phyloP scores from a whole-genome alignment of 64 coral and sea anemone species.

The Pachyseris speciosa region DNA sequence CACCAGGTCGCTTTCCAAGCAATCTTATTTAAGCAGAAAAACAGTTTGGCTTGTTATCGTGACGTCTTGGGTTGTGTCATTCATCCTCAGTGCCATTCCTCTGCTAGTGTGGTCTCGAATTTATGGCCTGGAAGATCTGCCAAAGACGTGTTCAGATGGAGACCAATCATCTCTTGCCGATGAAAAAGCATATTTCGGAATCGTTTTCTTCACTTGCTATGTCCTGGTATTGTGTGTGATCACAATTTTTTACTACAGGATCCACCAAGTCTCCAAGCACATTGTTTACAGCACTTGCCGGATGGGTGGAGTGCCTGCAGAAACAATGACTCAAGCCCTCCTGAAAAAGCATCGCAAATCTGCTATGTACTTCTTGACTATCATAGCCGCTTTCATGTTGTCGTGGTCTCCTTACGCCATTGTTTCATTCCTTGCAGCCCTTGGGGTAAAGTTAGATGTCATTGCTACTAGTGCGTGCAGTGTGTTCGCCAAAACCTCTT shows the following conservation, averaged over 20 bases:
- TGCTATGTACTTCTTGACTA: background rate
- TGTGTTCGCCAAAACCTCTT: background rate
- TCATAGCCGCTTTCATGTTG: background rate
- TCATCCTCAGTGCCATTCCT: conserved; percentile 10
- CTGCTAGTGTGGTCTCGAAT: conserved; percentile 17
- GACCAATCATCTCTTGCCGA: background rate
- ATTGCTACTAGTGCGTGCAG: background rate
- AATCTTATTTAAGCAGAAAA: conserved; percentile 2
- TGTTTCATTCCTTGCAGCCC: background rate
- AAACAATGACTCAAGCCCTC: background rate
- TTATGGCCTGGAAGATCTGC: conserved; percentile 19
- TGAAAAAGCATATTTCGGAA: conserved; percentile 27
- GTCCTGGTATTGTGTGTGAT: background rate
- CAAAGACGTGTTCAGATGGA: conserved; percentile 17
- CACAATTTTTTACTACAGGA: conserved; percentile 29
- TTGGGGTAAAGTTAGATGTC: background rate
- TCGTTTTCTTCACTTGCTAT: conserved; percentile 34
- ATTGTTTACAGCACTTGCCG: background rate
- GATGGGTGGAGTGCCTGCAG: background rate
- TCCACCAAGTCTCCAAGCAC: conserved; percentile 14
- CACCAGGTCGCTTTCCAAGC: conserved; percentile 6
- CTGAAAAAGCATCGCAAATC: conserved; percentile 6
- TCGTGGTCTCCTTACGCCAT: conserved; percentile 21
- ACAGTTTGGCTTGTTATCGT: background rate
- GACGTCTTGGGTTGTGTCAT: conserved; percentile 16